Conservation (phyloP, 2,113 vertebrate species). For the Chloropsis cyanopogon region DNA sequence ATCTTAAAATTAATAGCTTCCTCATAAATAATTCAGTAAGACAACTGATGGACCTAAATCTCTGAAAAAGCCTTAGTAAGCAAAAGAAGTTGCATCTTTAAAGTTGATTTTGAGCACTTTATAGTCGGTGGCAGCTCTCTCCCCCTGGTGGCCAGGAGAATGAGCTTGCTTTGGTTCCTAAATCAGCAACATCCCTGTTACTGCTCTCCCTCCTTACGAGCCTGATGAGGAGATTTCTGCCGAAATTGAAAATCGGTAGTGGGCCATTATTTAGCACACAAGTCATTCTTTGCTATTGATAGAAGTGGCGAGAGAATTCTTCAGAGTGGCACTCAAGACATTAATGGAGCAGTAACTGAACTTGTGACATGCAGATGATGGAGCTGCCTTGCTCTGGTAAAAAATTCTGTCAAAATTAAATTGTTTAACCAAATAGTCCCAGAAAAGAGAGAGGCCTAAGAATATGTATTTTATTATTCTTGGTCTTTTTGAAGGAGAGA, state of each 20-base stretch:
- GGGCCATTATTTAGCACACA: not conserved
- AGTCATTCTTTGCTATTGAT: not conserved
- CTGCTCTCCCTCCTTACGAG: rapidly evolving
- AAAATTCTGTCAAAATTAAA: not conserved
- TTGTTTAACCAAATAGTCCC: not conserved
- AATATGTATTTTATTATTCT: not conserved
- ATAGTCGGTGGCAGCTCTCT: not conserved
- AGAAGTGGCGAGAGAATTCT: not conserved
- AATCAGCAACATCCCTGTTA: not conserved
- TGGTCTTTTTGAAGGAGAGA: not conserved
- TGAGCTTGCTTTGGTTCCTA: not conserved
- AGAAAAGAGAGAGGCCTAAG: not conserved
- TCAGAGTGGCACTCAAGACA: not conserved
- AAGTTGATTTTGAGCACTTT: rapidly evolving
- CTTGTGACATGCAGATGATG: not conserved
- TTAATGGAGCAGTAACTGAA: not conserved
- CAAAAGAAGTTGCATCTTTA: too few relatives aligned
- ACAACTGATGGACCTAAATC: not conserved
- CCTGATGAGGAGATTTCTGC: not conserved
- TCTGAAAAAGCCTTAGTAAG: not conserved
- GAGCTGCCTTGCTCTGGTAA: not conserved
- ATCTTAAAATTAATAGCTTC: not conserved
- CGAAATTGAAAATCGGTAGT: not conserved
- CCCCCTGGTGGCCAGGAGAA: not conserved
- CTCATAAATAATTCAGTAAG: not conserved